A percentile compares a stretch with the other conserved stretches of the same genome.
Conservation (phyloP, 2,113 vertebrate genomes). For the Cricetomys ansorgei region DNA sequence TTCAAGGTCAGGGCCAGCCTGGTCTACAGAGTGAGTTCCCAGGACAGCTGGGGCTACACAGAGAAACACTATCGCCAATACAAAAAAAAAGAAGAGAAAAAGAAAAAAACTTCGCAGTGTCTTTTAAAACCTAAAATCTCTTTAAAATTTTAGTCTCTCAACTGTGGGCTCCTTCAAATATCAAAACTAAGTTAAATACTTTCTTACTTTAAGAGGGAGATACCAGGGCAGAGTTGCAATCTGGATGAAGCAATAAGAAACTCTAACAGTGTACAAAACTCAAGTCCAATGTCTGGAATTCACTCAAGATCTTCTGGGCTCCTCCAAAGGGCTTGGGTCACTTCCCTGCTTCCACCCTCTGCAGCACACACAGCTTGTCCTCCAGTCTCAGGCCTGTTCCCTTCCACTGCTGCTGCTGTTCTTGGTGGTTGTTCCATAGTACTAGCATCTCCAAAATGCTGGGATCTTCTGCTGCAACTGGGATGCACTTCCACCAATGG, state of each 20-base stretch:
- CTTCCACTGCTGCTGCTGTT: neutral
- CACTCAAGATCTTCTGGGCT: neutral
- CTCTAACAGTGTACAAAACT: neutral
- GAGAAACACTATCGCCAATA: too few relatives aligned
- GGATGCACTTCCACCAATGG: neutral
- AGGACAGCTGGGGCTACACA: too few relatives aligned
- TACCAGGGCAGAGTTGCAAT: neutral
- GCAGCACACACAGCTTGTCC: neutral
- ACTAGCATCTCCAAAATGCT: neutral
- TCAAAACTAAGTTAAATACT: neutral
- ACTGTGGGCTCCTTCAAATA: neutral
- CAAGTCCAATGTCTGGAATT: neutral
- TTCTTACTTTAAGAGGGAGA: neutral
- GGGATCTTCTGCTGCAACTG: neutral
- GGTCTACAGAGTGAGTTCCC: too few relatives aligned
- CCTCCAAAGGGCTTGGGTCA: neutral
- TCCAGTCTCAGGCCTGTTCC: neutral
- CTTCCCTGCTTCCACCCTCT: too few relatives aligned
- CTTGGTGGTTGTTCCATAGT: neutral
- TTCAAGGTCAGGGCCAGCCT: too few relatives aligned
- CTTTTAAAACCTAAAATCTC: neutral
- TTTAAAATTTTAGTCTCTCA: neutral
- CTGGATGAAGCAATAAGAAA: neutral
- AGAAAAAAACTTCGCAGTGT: neutral
- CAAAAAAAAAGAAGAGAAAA: too few relatives aligned